Evolutionary conservation across 2,797 vertebrate species (phyloP), one percentile per base, ranked within the genome.

Genomic region (Galagoides demidoff): DNA sequence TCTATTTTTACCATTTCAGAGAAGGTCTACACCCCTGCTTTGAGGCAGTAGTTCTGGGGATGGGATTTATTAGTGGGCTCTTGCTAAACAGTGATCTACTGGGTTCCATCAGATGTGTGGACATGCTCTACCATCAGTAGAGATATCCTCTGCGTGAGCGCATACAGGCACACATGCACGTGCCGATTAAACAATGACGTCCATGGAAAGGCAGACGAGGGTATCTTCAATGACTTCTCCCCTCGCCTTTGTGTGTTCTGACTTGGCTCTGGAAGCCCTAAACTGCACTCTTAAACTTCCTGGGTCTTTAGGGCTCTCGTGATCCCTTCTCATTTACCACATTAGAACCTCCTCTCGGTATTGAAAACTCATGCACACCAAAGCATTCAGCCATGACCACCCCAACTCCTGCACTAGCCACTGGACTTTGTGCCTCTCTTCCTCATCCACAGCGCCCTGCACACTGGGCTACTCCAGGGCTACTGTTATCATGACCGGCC

Each of bases 1-100:
- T 22, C 27, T 45, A 25, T n/a, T n/a, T 39, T 95, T 59, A 68
- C 29, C 20, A 43, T 31, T 59, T 95, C 63, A 79, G n/a, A 66
- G 14, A 29, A 29, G 34, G 37, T 73, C 73, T 88, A 10, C 6
- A 61, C 5, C 9, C 27, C 16, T 31, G 23, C 7, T 94, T 39
- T 90, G 14, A 89, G 71, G 20, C 6, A 39, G 77, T 83, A n/a
- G 13, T 89, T 93, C 52, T 64, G 14, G 19, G 64, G 23, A 29
- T 88, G 31, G 14, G 16, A 76, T 82, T 39, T 71, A 59, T 59
- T 25, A 94, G n/a, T 64, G 29, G 31, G 39, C 5, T 89, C 31
- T 55, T 39, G 3, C 31, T 84, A 68, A 3, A 10, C 7, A 45
- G 7, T 91, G 39, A 94, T 70, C 49, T 63, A 23, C 17, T 59